These are phyloP conservation scores for Chinchilla lanigera DNA, from an alignment of 2,113 vertebrate genomes.

Conservation along the genomic window DNA sequence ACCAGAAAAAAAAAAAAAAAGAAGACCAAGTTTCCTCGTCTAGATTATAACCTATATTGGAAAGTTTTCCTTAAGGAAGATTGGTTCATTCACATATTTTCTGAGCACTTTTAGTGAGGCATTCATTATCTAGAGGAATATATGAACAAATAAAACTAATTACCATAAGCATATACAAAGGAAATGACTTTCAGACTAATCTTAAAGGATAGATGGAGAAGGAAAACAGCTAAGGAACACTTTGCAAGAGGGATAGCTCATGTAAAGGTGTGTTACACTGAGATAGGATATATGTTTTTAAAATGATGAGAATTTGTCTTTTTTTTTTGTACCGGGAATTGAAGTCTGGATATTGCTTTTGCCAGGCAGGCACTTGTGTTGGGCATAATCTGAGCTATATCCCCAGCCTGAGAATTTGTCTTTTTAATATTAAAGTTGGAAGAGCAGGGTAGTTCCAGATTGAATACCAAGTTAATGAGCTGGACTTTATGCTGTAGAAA, in stretches of 20 bases:
- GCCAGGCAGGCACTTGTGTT: no score
- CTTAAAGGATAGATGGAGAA: constrained; percentile 6
- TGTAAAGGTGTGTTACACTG: neutral
- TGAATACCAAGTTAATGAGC: constrained; percentile 35
- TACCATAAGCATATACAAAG: neutral
- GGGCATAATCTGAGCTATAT: no score
- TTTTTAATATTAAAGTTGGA: constrained; percentile 43
- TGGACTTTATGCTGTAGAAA: constrained; percentile 30
- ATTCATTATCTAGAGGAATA: constrained; percentile 45
- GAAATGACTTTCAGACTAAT: neutral
- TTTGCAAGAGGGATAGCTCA: neutral
- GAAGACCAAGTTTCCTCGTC: neutral
- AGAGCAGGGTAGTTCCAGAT: neutral
- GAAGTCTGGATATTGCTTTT: no score
- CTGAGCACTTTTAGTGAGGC: constrained; percentile 11
- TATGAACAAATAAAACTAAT: neutral
- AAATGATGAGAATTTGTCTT: neutral
- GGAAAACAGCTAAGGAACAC: neutral
- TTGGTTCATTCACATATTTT: constrained; percentile 52
- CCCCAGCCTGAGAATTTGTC: neutral
- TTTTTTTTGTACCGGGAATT: no score
- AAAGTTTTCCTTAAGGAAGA: constrained; percentile 26
- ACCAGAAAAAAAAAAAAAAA: no score
- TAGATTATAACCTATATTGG: constrained; percentile 24
- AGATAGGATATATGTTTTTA: constrained; percentile 1